Evolutionary conservation across 1,140 invertebrate genomes (phyloP).

Genomic region (Andrena cerasifolii): DNA sequence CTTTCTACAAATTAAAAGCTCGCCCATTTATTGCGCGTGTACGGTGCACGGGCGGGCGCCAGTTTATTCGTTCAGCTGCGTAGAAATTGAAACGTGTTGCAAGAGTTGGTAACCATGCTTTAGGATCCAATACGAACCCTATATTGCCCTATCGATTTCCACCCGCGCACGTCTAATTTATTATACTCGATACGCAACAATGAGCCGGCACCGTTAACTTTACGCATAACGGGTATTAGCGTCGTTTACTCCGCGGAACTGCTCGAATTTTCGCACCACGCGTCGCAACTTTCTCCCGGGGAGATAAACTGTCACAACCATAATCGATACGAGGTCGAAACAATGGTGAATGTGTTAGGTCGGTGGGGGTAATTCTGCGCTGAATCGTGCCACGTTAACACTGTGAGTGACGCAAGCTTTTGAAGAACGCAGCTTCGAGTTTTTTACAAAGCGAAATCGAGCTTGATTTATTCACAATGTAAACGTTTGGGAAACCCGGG

Average conservation of each 20-base stretch:
- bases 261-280: not conserved
- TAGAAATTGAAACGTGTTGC: constrained; percentile 10
- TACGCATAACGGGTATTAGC: not conserved
- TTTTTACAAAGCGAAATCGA: too few relatives aligned
- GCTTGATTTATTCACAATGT: too few relatives aligned
- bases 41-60: not conserved
- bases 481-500: too few relatives aligned
- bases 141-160: not conserved
- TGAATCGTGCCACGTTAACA: too few relatives aligned
- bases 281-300: not conserved
- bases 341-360: too few relatives aligned
- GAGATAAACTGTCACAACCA: not conserved
- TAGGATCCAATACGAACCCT: not conserved
- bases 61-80: not conserved
- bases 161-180: not conserved
- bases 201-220: not conserved
- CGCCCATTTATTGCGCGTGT: not conserved
- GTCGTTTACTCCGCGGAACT: not conserved
- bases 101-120: not conserved
- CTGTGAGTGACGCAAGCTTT: too few relatives aligned
- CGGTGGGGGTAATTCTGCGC: too few relatives aligned
- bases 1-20: not conserved
- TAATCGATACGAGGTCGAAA: not conserved
- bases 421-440: too few relatives aligned
- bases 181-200: not conserved